These are phyloP conservation scores for Hyposoter didymator DNA, from an alignment of 2,888 invertebrate species.

Conservation along the genomic window DNA sequence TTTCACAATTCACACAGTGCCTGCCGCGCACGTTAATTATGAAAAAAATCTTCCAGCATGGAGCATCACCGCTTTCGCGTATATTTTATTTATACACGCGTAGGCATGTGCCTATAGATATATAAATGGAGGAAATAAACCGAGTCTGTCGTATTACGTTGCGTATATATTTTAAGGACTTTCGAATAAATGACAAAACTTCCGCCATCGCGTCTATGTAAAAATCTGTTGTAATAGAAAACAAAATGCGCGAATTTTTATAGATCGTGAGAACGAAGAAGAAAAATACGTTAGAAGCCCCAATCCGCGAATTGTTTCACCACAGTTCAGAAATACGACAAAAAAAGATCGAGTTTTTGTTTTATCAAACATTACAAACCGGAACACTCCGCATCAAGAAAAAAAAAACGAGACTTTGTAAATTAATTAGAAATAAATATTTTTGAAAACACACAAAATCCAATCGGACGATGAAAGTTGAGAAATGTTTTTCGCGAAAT, in stretches of 20 bases:
- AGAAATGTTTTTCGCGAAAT: no score
- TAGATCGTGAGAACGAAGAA: neutral
- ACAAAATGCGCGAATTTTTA: slow-evolving; percentile 12
- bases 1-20: slow-evolving; percentile 52
- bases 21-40: slow-evolving; percentile 11
- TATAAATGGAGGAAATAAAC: slow-evolving; percentile 5
- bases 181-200: slow-evolving; percentile 39
- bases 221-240: slow-evolving; percentile 28
- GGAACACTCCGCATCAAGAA: neutral
- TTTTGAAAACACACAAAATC: no score
- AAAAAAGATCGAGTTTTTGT: neutral
- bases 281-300: neutral
- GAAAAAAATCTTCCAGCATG: slow-evolving; percentile 37
- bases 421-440: neutral
- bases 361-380: neutral
- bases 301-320: neutral
- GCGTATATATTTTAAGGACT: slow-evolving; percentile 43
- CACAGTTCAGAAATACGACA: neutral
- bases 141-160: slow-evolving; percentile 18
- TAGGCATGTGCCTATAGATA: neutral
- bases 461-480: no score
- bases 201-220: neutral
- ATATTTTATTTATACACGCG: slow-evolving; percentile 10
- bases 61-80: slow-evolving; percentile 13
- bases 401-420: neutral